Evolutionary conservation across 2,888 invertebrate species (phyloP).

Genomic region (Unio delphinus): DNA sequence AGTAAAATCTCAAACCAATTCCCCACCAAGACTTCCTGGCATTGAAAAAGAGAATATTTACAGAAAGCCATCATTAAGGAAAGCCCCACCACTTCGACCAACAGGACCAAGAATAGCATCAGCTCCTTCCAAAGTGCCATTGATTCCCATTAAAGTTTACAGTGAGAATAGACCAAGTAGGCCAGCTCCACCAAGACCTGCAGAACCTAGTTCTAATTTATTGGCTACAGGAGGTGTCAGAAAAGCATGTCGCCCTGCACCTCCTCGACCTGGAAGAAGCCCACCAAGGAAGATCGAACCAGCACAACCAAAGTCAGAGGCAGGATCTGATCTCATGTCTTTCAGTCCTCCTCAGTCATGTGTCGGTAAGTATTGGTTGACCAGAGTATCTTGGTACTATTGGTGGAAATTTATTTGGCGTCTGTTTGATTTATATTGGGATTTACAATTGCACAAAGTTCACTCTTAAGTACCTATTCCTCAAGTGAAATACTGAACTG

Average conservation of each 20-base stretch:
- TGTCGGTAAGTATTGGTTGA: constrained; percentile 8
- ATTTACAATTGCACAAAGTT: no score
- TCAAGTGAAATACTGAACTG: no score
- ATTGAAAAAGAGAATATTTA: constrained; percentile 22
- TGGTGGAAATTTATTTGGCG: no score
- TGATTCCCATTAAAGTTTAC: constrained; percentile 28
- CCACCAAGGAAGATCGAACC: constrained; percentile 24
- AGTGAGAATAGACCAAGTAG: constrained; percentile 4
- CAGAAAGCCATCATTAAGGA: constrained; percentile 41
- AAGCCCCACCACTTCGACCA: constrained; percentile 60
- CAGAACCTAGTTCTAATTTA: neutral
- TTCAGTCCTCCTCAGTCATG: constrained; percentile 55
- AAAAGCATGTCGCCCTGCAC: neutral
- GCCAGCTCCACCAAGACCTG: constrained; percentile 7
- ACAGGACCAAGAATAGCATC: constrained; percentile 52
- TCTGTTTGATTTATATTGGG: no score
- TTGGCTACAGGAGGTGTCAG: neutral
- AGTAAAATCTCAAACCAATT: constrained; percentile 39
- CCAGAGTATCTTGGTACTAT: no score
- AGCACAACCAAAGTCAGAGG: constrained; percentile 34
- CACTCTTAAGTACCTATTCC: no score
- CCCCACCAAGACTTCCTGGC: constrained; percentile 20
- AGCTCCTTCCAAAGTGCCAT: constrained; percentile 47
- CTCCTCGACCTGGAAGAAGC: constrained; percentile 15
- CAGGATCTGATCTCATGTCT: constrained; percentile 51